phyloP scores from a whole-genome alignment of 2,888 invertebrate genomes.

The Hoplodrina ambigua region DNA sequence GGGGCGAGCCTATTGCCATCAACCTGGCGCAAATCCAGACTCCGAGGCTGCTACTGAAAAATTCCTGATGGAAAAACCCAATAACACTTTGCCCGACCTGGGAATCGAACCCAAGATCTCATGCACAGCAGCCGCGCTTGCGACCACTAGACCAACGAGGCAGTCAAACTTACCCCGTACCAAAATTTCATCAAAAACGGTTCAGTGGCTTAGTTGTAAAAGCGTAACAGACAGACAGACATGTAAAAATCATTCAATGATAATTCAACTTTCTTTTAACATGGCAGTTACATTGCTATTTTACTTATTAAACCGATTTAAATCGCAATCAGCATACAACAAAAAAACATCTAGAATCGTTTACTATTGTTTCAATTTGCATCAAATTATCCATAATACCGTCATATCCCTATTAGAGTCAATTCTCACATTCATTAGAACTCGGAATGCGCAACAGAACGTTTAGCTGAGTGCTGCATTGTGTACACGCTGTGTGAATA shows the following conservation, averaged over 20 bases:
- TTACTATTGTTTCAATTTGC: slow-evolving; percentile 67
- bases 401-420: slow-evolving; percentile 64
- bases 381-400: slow-evolving; percentile 72
- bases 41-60: too few species aligned
- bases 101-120: too few species aligned
- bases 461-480: slow-evolving; percentile 51
- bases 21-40: too few species aligned
- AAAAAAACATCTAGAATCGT: slow-evolving; percentile 62
- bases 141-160: too few species aligned
- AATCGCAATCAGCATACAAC: slow-evolving; percentile 23
- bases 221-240: too few species aligned
- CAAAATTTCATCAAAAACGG: too few species aligned
- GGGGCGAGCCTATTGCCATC: too few species aligned
- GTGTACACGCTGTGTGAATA: slow-evolving; percentile 47
- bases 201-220: too few species aligned
- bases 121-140: too few species aligned
- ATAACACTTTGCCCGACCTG: too few species aligned
- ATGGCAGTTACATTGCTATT: not conserved
- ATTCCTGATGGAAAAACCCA: too few species aligned
- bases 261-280: slow-evolving; percentile 8
- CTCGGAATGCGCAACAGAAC: slow-evolving; percentile 46
- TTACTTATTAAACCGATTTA: slow-evolving; percentile 25
- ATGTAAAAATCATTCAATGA: slow-evolving; percentile 24
- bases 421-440: slow-evolving; percentile 75
- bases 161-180: too few species aligned